Evolutionary conservation across 2,113 vertebrate species (phyloP).

Genomic region (Cavia porcellus): DNA sequence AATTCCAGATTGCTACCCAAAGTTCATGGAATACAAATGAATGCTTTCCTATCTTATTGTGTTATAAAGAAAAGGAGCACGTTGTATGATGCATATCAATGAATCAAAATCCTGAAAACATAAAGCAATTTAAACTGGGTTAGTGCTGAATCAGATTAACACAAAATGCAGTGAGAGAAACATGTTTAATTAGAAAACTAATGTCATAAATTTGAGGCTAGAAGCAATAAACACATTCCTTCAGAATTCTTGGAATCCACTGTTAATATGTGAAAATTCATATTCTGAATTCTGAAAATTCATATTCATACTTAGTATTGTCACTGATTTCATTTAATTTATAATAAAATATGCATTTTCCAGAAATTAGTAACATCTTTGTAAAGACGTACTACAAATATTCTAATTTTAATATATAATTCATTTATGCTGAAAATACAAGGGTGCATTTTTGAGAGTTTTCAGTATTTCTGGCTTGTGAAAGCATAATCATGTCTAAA

Average conservation of each 20-base stretch:
- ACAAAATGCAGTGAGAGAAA: slow-evolving; percentile 62
- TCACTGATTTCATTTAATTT: slow-evolving; percentile 41
- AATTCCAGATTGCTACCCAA: slow-evolving; percentile 64
- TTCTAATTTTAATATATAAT: not conserved
- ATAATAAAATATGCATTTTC: slow-evolving; percentile 10
- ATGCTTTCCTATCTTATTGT: slow-evolving; percentile 14
- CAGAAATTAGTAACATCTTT: slow-evolving; percentile 26
- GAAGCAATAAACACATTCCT: slow-evolving; percentile 54
- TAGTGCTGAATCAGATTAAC: not conserved
- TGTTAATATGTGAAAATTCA: not conserved
- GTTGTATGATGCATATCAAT: slow-evolving; percentile 62
- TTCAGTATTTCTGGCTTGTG: not conserved
- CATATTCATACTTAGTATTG: not conserved
- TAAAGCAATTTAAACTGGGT: slow-evolving; percentile 62
- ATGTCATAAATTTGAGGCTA: slow-evolving; percentile 61
- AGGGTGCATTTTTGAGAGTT: not conserved
- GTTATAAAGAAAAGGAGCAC: slow-evolving; percentile 43
- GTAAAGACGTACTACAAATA: slow-evolving; percentile 26
- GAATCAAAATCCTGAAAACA: slow-evolving; percentile 71
- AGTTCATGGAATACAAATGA: slow-evolving; percentile 51
- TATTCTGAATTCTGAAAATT: not conserved
- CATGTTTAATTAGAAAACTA: slow-evolving; percentile 81
- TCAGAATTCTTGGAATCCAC: slow-evolving; percentile 53
- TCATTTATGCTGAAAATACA: not conserved
- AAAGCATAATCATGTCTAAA: not conserved